These are phyloP conservation scores for Riparia riparia DNA, from an alignment of 2,113 vertebrate species.

Conservation along the genomic window DNA sequence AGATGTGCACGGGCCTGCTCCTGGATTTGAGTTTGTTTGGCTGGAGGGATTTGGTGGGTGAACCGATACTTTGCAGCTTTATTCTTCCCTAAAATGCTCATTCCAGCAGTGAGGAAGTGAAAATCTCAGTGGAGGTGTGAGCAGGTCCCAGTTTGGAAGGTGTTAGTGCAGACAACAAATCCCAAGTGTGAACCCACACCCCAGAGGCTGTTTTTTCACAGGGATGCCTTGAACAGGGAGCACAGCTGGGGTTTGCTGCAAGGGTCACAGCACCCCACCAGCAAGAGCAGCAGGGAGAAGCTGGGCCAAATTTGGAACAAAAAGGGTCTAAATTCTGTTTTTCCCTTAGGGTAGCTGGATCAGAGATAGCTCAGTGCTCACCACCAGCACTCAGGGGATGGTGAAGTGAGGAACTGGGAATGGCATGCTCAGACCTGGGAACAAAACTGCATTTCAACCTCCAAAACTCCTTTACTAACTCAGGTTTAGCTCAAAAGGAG, in stretches of 20 bases:
- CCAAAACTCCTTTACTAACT: not conserved
- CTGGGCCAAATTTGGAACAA: not conserved
- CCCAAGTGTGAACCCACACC: not conserved
- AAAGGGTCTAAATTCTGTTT: not conserved
- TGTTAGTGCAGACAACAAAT: not conserved
- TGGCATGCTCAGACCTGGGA: not conserved
- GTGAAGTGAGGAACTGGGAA: not conserved
- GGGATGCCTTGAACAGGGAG: not conserved
- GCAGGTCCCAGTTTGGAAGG: not conserved
- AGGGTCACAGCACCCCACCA: not conserved
- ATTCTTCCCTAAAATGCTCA: not conserved
- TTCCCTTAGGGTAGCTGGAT: not conserved
- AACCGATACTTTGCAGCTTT: not conserved
- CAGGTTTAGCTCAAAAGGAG: not conserved
- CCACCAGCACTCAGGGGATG: not conserved
- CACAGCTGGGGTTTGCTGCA: not conserved
- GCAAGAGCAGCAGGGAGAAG: not conserved
- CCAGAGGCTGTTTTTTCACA: not conserved
- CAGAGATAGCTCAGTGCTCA: not conserved
- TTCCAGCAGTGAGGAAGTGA: not conserved
- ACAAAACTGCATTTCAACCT: not conserved
- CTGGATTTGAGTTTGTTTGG: not conserved
- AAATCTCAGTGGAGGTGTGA: not conserved
- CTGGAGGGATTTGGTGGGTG: not conserved
- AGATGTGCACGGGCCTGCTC: not conserved